phyloP scores from a whole-genome alignment of 2,113 vertebrate genomes.

The Antechinus stuartii region DNA sequence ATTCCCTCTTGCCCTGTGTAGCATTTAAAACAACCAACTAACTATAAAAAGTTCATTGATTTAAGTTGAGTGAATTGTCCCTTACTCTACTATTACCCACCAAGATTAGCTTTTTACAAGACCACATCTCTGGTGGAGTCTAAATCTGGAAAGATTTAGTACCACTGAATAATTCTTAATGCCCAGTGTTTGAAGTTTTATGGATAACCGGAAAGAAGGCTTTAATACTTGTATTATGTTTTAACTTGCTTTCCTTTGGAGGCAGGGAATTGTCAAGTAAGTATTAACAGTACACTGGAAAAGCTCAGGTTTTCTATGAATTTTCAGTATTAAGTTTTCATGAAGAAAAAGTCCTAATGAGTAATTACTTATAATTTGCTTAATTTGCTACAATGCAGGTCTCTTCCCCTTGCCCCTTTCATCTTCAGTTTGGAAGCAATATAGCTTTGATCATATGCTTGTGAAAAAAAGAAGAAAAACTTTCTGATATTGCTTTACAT shows the following conservation, averaged over 20 bases:
- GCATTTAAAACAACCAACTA: not conserved
- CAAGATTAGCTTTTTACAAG: constrained; percentile 45
- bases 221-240: constrained; percentile 95
- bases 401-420: constrained; percentile 65
- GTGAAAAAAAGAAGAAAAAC: constrained; percentile 61
- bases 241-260: constrained; percentile 98
- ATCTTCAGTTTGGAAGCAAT: constrained; percentile 61
- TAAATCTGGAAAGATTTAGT: constrained; percentile 73
- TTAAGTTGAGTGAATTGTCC: constrained; percentile 39
- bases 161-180: constrained; percentile 61
- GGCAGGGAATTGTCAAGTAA: constrained; percentile 99
- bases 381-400: constrained; percentile 53
- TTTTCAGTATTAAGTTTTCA: constrained; percentile 50
- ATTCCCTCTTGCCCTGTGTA: not conserved
- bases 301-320: constrained; percentile 66
- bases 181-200: constrained; percentile 62
- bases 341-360: constrained; percentile 33
- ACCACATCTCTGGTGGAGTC: constrained; percentile 51
- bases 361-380: constrained; percentile 38
- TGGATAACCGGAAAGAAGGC: constrained; percentile 83
- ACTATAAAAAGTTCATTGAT: not conserved
- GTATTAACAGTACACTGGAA: constrained; percentile 82
- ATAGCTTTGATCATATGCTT: constrained; percentile 66
- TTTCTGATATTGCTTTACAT: constrained; percentile 75
- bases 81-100: constrained; percentile 12